Evolutionary conservation across 2,888 invertebrate species (phyloP).

Genomic region (Syrphus vitripennis): DNA sequence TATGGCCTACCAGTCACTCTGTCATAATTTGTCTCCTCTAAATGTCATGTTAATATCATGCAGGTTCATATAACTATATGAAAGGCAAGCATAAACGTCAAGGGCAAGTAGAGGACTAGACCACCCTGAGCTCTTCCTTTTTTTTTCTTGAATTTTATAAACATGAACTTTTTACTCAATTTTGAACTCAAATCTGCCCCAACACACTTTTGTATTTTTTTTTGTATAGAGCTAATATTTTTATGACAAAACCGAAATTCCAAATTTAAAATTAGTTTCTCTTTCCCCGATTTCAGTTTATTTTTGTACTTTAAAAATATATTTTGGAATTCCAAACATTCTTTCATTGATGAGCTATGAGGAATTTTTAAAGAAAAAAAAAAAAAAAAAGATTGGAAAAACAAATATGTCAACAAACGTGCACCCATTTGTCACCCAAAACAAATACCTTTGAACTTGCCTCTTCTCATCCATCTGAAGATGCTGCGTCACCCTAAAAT

Average conservation of each 20-base stretch:
- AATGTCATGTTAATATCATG: background rate
- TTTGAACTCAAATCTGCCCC: no score
- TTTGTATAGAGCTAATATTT: no score
- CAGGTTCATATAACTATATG: no score
- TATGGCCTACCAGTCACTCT: background rate
- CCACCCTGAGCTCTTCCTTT: no score
- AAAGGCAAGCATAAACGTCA: background rate
- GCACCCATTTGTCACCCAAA: conserved; percentile 25
- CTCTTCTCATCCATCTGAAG: background rate
- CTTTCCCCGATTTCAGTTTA: background rate
- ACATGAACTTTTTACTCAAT: no score
- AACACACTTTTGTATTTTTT: background rate
- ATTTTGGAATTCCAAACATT: conserved; percentile 7
- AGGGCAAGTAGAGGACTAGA: no score
- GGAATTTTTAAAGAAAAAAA: conserved; percentile 31
- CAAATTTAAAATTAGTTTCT: background rate
- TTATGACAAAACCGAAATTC: background rate
- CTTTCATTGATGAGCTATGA: conserved; percentile 3
- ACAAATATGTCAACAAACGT: conserved; percentile 35
- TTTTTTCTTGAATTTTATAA: no score
- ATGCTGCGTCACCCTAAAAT: conserved; percentile 1
- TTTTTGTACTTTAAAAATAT: background rate
- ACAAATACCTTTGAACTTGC: conserved; percentile 25
- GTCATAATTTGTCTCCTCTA: conserved; percentile 3
- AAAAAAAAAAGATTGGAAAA: background rate